Percentiles rank a stretch among this genome's conserved stretches.
phyloP scores from a whole-genome alignment of 2,888 invertebrate genomes.

The Serripes groenlandicus region DNA sequence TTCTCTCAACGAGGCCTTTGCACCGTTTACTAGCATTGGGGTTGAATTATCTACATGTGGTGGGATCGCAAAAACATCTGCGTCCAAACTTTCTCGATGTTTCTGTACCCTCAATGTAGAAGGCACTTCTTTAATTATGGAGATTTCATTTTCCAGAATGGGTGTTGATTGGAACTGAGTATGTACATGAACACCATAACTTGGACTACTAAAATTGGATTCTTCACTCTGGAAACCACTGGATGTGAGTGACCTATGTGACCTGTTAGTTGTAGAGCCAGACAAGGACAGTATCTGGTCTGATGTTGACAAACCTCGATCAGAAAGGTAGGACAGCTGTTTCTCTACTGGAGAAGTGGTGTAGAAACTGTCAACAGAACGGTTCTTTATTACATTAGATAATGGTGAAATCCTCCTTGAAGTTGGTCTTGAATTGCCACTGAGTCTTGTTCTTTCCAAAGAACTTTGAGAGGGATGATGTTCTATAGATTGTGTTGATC shows the following conservation, averaged over 20 bases:
- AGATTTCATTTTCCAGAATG: constrained; percentile 62
- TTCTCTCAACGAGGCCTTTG: not conserved
- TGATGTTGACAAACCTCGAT: constrained; percentile 53
- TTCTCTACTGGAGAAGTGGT: constrained; percentile 42
- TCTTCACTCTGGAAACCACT: constrained; percentile 69
- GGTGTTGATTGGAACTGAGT: constrained; percentile 47
- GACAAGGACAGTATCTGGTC: constrained; percentile 52
- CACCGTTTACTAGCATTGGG: not conserved
- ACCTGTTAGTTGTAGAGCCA: constrained; percentile 32
- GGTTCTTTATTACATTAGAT: constrained; percentile 1
- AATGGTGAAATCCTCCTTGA: constrained; percentile 9
- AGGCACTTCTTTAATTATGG: constrained; percentile 32
- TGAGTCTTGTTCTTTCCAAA: not conserved
- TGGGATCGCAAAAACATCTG: constrained; percentile 22
- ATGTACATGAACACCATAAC: not conserved
- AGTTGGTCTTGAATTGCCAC: not conserved
- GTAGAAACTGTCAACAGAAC: constrained; percentile 49
- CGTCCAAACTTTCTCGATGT: constrained; percentile 44
- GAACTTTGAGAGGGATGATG: not conserved
- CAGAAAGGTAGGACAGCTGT: constrained; percentile 57
- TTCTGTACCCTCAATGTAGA: constrained; percentile 20
- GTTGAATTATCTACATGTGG: constrained; percentile 15
- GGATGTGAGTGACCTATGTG: constrained; percentile 57
- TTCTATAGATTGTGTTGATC: not conserved
- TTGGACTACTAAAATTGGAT: constrained; percentile 42